Base-by-base conservation (phyloP, 2,888 invertebrate species). In the Temnothorax ravouxi region DNA sequence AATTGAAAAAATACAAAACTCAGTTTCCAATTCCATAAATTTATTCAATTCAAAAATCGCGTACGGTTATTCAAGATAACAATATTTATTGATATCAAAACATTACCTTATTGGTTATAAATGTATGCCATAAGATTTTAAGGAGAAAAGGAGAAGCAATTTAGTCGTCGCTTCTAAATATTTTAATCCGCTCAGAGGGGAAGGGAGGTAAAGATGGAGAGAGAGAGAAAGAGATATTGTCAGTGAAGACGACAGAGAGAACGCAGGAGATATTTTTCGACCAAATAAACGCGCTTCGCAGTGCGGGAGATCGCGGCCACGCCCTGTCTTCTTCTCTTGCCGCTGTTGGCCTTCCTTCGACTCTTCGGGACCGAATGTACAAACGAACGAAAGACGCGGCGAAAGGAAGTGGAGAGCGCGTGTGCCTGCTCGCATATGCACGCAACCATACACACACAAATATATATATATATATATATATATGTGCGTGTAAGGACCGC, bases 271-370 rank as follows among this genome's bases (percentile, higher is more conserved):
- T 89, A 88, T 86, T 89, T 84, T 86, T 90, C 90, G 90, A 89
- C 89, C 88, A 90, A 93, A 92, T 91, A 91, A 92, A 92, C 89
- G 90, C 88, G 91, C 91, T 91, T 88, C 86, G 88, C 91, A 84
- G 88, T 86, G 89, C 88, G 88, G 90, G 87, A 90, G 90, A 92
- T 91, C 90, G 88, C 91, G 90, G 79, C 92, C 92, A 92, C 92
- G 92, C 92, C 92, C 92, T 89, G 86, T 62, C 88, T 88, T 89
- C 88, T 87, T 87, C 85, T 77, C 69, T 80, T 47, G 74, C 85
- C 56, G 85, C 84, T 85, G 76, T 67, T 83, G 72, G 80, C 59
- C 85, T 85, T 84, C 84, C 87, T 84, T 80, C 74, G 66, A 69
- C 83, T 72, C 83, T 83, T 83, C 67, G 52, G 67, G 61, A 81